Conservation (phyloP, 2,888 invertebrate species). For the Ophraella communa region DNA sequence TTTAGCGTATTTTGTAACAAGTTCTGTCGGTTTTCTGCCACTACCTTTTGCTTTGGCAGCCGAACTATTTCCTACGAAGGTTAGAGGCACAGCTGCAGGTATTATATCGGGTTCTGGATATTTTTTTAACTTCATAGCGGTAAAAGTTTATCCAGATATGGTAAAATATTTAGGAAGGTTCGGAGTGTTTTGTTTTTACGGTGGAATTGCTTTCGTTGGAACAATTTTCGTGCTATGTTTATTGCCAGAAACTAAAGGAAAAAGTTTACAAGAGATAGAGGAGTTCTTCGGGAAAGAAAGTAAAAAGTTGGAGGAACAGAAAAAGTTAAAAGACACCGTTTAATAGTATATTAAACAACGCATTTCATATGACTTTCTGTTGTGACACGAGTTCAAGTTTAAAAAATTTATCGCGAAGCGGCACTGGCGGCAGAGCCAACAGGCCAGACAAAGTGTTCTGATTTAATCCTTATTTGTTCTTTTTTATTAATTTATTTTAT, state of each 20-base stretch:
- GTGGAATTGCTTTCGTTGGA: constrained; percentile 59
- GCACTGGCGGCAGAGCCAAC: too few species aligned
- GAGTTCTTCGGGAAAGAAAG: constrained; percentile 56
- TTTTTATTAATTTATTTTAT: too few species aligned
- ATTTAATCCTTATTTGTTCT: too few species aligned
- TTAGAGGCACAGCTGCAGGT: constrained; percentile 63
- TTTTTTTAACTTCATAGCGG: constrained; percentile 62
- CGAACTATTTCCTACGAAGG: constrained; percentile 64
- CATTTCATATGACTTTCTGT: too few species aligned
- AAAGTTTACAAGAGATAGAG: constrained; percentile 62
- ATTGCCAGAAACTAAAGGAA: constrained; percentile 65
- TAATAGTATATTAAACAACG: too few species aligned
- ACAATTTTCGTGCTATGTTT: constrained; percentile 61
- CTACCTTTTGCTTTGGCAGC: constrained; percentile 66
- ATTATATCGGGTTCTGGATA: constrained; percentile 61
- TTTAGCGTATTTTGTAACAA: constrained; percentile 62
- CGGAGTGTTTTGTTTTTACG: constrained; percentile 64
- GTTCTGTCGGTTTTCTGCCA: constrained; percentile 64
- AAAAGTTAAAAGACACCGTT: constrained; percentile 2
- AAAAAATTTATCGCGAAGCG: too few species aligned
- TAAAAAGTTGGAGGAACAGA: constrained; percentile 1
- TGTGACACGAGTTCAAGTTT: too few species aligned
- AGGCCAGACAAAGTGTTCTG: too few species aligned
- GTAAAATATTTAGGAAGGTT: constrained; percentile 54
- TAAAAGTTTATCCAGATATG: constrained; percentile 63